These are phyloP conservation scores for Otis tarda DNA, from an alignment of 2,113 vertebrate genomes.

Conservation along the genomic window DNA sequence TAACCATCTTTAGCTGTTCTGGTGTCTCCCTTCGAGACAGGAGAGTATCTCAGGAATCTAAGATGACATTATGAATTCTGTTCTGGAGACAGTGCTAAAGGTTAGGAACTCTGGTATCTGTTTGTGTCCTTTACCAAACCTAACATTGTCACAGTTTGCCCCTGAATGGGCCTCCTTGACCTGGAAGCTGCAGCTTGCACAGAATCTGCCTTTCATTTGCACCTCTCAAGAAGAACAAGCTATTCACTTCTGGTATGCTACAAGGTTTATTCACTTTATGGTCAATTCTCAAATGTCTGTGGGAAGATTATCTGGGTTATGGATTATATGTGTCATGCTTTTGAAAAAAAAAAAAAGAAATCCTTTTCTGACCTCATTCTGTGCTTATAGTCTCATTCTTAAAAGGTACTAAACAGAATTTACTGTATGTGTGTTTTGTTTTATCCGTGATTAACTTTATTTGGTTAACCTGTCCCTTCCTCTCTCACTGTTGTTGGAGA, in stretches of 20 bases:
- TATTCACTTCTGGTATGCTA: not conserved
- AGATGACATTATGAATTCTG: accelerated
- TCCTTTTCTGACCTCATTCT: slow-evolving; percentile 11
- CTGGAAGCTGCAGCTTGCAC: not conserved
- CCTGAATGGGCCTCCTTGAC: not conserved
- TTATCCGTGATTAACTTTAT: not conserved
- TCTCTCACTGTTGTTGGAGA: not conserved
- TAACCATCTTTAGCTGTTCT: not conserved
- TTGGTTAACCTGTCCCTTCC: not conserved
- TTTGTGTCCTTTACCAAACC: not conserved
- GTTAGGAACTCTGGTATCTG: not conserved
- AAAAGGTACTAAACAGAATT: not conserved
- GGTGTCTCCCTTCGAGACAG: not conserved
- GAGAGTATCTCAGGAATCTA: not conserved
- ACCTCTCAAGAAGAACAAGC: not conserved
- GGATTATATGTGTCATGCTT: not conserved
- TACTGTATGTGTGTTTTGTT: not conserved
- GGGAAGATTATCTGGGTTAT: slow-evolving; percentile 33
- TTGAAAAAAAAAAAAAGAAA: not conserved
- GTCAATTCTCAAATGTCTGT: not conserved
- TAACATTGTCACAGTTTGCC: not conserved
- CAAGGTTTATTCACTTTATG: not conserved
- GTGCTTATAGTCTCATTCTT: not conserved
- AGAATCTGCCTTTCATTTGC: not conserved
- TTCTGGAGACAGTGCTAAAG: not conserved